phyloP scores from a whole-genome alignment of 2,888 invertebrate genomes.

The Tachystola acroxantha region DNA sequence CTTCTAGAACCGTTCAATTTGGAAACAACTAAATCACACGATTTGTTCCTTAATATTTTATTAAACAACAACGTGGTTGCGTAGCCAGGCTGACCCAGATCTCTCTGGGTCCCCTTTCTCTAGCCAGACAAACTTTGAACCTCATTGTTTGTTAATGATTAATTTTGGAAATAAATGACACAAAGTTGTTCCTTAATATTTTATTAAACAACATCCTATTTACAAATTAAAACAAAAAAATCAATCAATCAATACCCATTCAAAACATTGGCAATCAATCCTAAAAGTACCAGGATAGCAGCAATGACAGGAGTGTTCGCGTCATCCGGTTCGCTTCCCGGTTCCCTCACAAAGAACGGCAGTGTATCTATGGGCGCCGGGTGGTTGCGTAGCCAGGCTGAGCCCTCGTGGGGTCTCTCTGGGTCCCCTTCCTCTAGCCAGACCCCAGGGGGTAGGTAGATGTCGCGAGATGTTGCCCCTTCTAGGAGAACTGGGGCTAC shows the following conservation, averaged over 20 bases:
- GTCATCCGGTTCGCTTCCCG: conserved; percentile 15
- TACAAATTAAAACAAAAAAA: too few species aligned
- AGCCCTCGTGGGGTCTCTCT: conserved; percentile 69
- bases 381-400: conserved; percentile 80
- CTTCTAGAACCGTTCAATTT: too few species aligned
- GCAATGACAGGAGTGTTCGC: conserved; percentile 26
- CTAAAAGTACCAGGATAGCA: conserved; percentile 30
- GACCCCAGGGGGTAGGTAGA: conserved; percentile 86
- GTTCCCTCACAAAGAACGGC: conserved; percentile 80
- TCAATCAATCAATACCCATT: background rate
- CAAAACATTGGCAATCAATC: conserved; percentile 24
- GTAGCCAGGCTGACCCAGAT: too few species aligned
- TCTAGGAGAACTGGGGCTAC: conserved; percentile 87
- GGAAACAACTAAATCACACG: too few species aligned
- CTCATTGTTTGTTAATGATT: too few species aligned
- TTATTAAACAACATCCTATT: too few species aligned
- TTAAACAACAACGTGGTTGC: too few species aligned
- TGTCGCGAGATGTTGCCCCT: conserved; percentile 79
- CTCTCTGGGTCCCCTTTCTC: too few species aligned
- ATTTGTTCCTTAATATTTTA: too few species aligned
- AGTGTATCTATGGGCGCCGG: conserved; percentile 82
- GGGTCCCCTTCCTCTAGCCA: conserved; percentile 83
- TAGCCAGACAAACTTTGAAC: too few species aligned
- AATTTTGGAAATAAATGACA: too few species aligned
- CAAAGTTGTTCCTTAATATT: too few species aligned